Evolutionary conservation across 2,888 invertebrate species (phyloP).

Genomic region (Lasioglossum villosulum): DNA sequence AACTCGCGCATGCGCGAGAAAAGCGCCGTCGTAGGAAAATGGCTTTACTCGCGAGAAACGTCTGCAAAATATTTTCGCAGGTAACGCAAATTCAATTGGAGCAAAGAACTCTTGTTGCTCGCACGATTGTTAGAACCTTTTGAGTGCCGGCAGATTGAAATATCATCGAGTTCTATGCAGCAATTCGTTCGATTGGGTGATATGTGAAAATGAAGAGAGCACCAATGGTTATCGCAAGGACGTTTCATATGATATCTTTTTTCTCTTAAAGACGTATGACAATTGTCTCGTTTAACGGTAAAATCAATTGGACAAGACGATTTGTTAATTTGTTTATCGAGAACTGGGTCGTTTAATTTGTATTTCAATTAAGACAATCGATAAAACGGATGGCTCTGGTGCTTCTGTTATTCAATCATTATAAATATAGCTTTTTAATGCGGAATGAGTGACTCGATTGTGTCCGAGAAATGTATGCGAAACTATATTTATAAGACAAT

Average conservation of each 20-base stretch:
- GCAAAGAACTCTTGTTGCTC: background rate
- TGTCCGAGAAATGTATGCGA: background rate
- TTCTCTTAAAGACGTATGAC: constrained; percentile 17
- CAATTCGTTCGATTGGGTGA: constrained; percentile 16
- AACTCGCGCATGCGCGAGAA: too few species aligned
- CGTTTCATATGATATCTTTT: constrained; percentile 39
- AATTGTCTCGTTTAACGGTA: background rate
- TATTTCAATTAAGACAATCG: constrained; percentile 21
- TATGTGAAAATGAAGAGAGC: background rate
- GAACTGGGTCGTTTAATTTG: background rate
- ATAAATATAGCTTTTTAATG: constrained; percentile 39
- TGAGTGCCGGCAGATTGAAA: background rate
- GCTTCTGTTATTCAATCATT: constrained; percentile 59
- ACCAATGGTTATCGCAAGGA: constrained; percentile 45
- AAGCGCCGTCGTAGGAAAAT: constrained; percentile 75
- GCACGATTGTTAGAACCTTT: background rate
- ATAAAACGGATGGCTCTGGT: constrained; percentile 22
- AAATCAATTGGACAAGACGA: background rate
- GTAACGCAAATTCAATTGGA: constrained; percentile 65
- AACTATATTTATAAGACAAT: background rate
- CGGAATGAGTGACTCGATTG: constrained; percentile 7
- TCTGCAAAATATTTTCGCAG: constrained; percentile 79
- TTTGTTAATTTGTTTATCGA: background rate
- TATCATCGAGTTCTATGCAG: background rate
- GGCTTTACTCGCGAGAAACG: constrained; percentile 79